These are phyloP conservation scores for Odontamblyopus rebecca DNA, from an alignment of 2,797 vertebrate species.

Conservation along the genomic window DNA sequence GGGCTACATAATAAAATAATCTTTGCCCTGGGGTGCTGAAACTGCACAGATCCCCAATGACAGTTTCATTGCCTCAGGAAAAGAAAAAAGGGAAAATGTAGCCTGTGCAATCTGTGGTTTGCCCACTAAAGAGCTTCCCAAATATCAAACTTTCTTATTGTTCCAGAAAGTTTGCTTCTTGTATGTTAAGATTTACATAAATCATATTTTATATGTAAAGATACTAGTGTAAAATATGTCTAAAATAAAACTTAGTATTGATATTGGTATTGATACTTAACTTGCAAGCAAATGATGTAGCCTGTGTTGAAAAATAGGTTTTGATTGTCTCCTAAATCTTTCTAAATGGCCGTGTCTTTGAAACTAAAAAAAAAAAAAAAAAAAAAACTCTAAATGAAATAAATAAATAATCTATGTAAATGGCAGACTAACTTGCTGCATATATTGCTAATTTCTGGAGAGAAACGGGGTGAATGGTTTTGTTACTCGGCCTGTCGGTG, in stretches of 20 bases:
- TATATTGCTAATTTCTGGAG: no score
- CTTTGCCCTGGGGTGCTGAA: constrained; percentile 73
- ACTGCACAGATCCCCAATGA: constrained; percentile 62
- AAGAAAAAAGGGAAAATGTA: constrained; percentile 21
- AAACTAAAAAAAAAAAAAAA: neutral
- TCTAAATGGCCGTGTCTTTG: neutral
- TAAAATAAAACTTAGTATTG: neutral
- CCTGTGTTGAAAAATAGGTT: no score
- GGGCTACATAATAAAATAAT: constrained; percentile 70
- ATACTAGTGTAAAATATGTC: neutral
- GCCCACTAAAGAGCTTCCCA: neutral
- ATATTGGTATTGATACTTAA: no score
- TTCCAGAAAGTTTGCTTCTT: neutral
- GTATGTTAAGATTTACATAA: neutral
- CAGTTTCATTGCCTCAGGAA: constrained; percentile 66
- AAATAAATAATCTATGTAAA: no score
- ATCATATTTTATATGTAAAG: no score
- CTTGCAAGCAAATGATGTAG: no score
- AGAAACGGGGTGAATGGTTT: no score
- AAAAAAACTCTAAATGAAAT: no score
- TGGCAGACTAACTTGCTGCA: no score
- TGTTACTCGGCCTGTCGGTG: no score
- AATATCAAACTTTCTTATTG: neutral
- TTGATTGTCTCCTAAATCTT: no score
- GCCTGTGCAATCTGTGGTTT: constrained; percentile 19